Base-by-base conservation (phyloP, 2,888 invertebrate genomes). In the Agelastica alni region DNA sequence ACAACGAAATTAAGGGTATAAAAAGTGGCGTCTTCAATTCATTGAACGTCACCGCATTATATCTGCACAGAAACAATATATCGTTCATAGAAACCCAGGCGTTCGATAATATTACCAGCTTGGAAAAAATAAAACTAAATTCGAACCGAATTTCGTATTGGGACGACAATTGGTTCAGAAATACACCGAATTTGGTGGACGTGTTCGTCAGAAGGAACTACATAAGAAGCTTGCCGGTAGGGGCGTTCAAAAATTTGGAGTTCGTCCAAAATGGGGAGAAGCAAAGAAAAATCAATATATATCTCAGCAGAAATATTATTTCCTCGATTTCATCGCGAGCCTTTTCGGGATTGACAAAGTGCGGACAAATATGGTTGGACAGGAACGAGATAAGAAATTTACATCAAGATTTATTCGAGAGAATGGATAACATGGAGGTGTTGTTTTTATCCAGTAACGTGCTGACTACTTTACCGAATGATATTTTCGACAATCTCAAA, bases 121-220 rank as follows among this genome's bases (percentile, higher is more conserved):
- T 75, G 47, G 58, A 57, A 12, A 64, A 64, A 34, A 55, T 76
- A 13, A 68, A 71, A 43, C 53, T 76, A 18, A 74, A 73, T 52
- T 52, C 62, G 30, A 76, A 76, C 53, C 61, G 60, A 44, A 55
- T 75, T 3, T 43, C 62, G 3, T 46, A 18, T 7, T 73, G 72
- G 73, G 69, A 73, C 44, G 43, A 58, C 4, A 60, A 70, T 4
- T 76, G 75, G 74, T 75, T 76, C 49, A 54, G 54, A 32, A 66
- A 71, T 37, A 68, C 68, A 26, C 75, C 76, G 1, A 62, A 58
- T 30, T 51, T 76, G 4, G 61, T 60, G 2, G 60, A 63, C 3
- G 18, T 75, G 14, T 71, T 65, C 5, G 62, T 73, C 14, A 69
- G 70, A 51, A 64, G 69, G 44, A 75, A 76, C 54, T 52, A 56